Evolutionary conservation across 2,888 invertebrate species (phyloP), one percentile per base, ranked within the genome.

Genomic region (Tetramorium bicarinatum): DNA sequence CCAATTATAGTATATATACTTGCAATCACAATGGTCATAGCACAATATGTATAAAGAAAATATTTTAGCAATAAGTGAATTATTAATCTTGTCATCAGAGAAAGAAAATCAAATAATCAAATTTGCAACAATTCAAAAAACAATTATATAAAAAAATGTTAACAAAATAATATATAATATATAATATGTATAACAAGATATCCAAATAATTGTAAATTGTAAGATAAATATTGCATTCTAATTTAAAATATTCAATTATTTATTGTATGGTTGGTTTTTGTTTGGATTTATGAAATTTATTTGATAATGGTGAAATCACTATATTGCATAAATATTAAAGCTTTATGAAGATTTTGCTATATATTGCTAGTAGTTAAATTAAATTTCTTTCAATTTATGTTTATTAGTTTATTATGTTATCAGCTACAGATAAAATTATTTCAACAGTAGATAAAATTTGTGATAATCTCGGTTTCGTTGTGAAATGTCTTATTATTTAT

Each of bases 1-100:
- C 29, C 29, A 4, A 34, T 34, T 34, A 34, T 34, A 3, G 29
- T 4, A 34, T 34, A 34, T 34, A 4, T 34, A 34, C 29, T 34
- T 34, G 29, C 29, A 34, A 34, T 34, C 29, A 34, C 29, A 34
- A 34, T 34, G 4, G 4, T 34, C 29, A 34, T 4, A 4, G 29
- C 29, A 4, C 4, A 34, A 34, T 34, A n/a, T n/a, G n/a, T n/a
- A 34, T 34, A 34, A 34, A 0, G 29, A 34, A n/a, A 82, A 66
- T 87, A 89, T 89, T 89, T 89, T 85, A 89, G 82, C 82, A 82
- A 4, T 44, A 44, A 25, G n/a, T 34, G 44, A 13, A 38, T 49
- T 11, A 18, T 25, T 41, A 29, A 59, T n/a, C 4, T 61, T 44
- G 18, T n/a, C 18, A 29, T 69, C 11, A 71, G 41, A 72, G 3